Base-by-base conservation (phyloP, 2,797 vertebrate species). In the Periparus ater region DNA sequence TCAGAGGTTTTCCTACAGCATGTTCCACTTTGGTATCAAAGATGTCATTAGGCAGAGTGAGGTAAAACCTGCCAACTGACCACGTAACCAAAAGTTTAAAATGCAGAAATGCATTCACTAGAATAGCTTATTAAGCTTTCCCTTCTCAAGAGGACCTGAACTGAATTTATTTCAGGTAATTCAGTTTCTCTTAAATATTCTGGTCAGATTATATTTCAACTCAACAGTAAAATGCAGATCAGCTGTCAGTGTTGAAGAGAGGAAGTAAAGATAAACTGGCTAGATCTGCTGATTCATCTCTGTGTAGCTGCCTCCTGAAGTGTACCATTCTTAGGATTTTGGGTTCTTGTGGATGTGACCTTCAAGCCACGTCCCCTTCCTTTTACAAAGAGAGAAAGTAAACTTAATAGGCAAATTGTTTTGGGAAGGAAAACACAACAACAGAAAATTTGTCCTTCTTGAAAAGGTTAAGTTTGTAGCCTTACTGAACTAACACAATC, bases 131-230 rank as follows among this genome's bases (percentile, higher is more conserved):
- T 62, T 91, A 66, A 54, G 38, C 29, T 79, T 91, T 67, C 29
- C 16, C 60, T 38, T 74, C 57, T 85, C 75, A 57, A 21, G 32
- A 93, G 45, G 32, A 87, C 73, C 19, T 74, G 57, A 38, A 47
- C 30, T 71, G 62, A 78, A 58, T 91, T 89, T 40, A 25, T 92
- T 91, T 81, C 13, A 36, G 17, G 20, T 79, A 92, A 21, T 82
- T 78, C 38, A 58, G 6, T 79, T 93, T 91, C 67, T 87, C 15
- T 70, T 88, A 87, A 87, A 67, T 71, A 92, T 73, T 92, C 72
- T 82, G 45, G 34, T 63, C n/a, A 82, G 47, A 71, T 77, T 89
- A 20, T 79, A 29, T 71, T 93, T 85, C 60, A 76, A 13, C 22
- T 87, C 20, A 60, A 8, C 45, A 60, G 13, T 60, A 58, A 93